These are phyloP conservation scores for Saccostrea cuccullata DNA, from an alignment of 1,140 invertebrate species.

Conservation along the genomic window DNA sequence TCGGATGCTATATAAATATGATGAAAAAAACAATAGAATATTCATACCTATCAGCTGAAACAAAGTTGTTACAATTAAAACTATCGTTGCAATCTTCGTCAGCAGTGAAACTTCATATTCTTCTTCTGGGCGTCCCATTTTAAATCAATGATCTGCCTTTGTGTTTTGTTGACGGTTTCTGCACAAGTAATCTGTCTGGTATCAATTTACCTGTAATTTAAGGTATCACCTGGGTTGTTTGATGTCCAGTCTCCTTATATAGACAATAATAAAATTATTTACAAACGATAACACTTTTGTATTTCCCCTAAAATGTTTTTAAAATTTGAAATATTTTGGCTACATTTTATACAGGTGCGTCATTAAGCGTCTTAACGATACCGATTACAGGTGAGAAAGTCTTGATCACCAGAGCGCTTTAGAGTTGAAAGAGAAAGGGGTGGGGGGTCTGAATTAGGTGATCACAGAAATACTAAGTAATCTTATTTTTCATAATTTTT, in stretches of 20 bases:
- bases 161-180: neutral
- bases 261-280: neutral
- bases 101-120: neutral
- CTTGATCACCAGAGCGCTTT: neutral
- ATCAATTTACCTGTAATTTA: neutral
- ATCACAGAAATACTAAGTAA: no score
- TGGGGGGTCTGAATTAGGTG: no score
- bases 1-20: neutral
- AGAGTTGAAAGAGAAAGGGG: neutral
- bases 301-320: neutral
- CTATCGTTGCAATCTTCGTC: neutral
- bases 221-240: neutral
- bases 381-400: slow-evolving; percentile 23
- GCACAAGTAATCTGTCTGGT: neutral
- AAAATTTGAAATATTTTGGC: slow-evolving; percentile 10
- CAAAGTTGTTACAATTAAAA: slow-evolving; percentile 6
- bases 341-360: slow-evolving; percentile 33
- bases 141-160: neutral
- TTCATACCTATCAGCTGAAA: slow-evolving; percentile 35
- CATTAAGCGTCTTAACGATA: slow-evolving; percentile 20
- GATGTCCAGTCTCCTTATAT: neutral
- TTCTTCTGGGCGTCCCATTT: slow-evolving; percentile 25
- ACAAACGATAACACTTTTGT: neutral
- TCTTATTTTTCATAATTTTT: no score
- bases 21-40: neutral